These are phyloP conservation scores for Podargus strigoides DNA, from an alignment of 2,797 vertebrate species.

Conservation along the genomic window DNA sequence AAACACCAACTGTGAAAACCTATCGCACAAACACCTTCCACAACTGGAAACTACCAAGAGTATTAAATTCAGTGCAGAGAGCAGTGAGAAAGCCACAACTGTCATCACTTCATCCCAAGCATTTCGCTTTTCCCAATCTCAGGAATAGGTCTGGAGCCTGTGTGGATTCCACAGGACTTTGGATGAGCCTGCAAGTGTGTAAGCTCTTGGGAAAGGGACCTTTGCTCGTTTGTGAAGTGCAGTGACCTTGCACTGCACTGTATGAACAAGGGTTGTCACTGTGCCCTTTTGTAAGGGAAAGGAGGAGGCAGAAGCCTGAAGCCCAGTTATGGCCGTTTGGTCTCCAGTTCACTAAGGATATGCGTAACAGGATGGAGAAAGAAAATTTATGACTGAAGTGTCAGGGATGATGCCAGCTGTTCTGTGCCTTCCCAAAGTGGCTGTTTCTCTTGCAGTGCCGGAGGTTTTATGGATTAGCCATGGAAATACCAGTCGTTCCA, in stretches of 20 bases:
- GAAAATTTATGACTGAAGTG: background rate
- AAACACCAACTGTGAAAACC: background rate
- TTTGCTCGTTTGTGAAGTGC: background rate
- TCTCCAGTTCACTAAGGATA: background rate
- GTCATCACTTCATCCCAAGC: background rate
- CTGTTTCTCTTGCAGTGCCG: background rate
- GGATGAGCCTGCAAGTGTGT: background rate
- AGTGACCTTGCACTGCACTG: background rate
- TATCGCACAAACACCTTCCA: background rate
- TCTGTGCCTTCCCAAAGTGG: background rate
- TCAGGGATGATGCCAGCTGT: background rate
- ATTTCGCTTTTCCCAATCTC: background rate
- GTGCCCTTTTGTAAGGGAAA: background rate
- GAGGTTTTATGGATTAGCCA: slow-evolving; percentile 31
- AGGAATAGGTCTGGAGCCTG: background rate
- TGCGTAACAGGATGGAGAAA: background rate
- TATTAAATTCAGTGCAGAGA: background rate
- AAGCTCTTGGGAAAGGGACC: background rate
- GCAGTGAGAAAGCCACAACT: background rate
- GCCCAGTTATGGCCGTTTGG: background rate
- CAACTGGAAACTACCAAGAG: background rate
- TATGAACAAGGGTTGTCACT: background rate
- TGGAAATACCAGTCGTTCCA: slow-evolving; percentile 49
- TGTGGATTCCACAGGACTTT: background rate
- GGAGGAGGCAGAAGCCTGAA: background rate